These are phyloP conservation scores for Heteronetta atricapilla DNA, from an alignment of 2,113 vertebrate species.

Conservation along the genomic window DNA sequence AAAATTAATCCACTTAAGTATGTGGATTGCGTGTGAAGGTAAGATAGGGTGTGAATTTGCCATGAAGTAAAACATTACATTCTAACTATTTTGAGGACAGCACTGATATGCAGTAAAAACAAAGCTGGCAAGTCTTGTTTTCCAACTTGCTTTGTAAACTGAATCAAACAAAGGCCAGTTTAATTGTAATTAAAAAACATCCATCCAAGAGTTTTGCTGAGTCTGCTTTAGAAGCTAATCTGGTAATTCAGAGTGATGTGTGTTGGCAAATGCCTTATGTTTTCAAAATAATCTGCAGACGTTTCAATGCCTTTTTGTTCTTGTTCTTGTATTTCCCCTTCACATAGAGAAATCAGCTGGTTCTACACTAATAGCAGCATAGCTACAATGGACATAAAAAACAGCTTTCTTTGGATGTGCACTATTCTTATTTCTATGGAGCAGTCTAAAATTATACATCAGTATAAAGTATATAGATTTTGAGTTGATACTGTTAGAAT, in stretches of 20 bases:
- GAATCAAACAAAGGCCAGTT: not conserved
- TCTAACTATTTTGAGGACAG: not conserved
- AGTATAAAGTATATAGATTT: not conserved
- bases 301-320: not conserved
- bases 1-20: not conserved
- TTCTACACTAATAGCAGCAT: not conserved
- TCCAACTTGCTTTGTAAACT: not conserved
- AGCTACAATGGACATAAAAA: too few relatives aligned
- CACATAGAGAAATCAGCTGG: not conserved
- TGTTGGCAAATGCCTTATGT: not conserved
- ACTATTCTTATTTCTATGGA: not conserved
- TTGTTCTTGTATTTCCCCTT: not conserved
- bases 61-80: not conserved
- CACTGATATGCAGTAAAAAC: not conserved
- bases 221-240: not conserved
- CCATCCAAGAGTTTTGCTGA: not conserved
- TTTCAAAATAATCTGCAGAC: not conserved
- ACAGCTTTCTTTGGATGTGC: too few relatives aligned
- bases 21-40: not conserved
- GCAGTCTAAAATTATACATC: not conserved
- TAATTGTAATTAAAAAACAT: not conserved
- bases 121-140: not conserved
- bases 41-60: not conserved
- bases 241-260: not conserved
- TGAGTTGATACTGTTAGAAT: not conserved